Percentiles rank a stretch among this genome's conserved stretches.
Conservation (phyloP, 1,140 invertebrate species). For the Ptiloglossa arizonensis region DNA sequence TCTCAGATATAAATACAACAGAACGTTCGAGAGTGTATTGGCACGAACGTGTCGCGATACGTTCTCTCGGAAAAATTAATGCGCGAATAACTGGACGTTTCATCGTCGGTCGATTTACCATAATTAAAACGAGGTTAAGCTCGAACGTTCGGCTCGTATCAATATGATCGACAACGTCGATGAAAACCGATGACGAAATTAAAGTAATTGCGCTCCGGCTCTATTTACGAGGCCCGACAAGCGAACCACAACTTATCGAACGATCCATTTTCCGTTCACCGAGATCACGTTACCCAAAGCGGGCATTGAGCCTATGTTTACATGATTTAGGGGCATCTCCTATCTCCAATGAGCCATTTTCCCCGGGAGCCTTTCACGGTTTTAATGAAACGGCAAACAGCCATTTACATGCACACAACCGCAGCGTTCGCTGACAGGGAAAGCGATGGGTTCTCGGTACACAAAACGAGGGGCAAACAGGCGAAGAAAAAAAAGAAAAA, state of each 20-base stretch:
- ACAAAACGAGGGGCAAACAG: background rate
- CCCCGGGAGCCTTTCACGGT: background rate
- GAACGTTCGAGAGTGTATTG: background rate
- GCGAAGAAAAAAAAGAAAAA: too few relatives aligned
- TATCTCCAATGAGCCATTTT: constrained; percentile 15
- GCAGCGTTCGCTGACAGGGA: background rate
- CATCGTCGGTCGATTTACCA: background rate
- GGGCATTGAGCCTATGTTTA: background rate
- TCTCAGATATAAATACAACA: too few relatives aligned
- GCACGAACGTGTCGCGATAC: background rate
- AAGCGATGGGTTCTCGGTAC: background rate
- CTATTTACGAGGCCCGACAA: background rate
- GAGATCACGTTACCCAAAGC: background rate
- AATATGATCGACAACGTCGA: background rate
- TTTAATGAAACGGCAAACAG: constrained; percentile 21
- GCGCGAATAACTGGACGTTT: background rate
- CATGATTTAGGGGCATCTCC: constrained; percentile 1
- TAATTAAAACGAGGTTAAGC: background rate
- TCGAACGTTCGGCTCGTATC: background rate
- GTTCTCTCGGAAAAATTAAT: background rate
- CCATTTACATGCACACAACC: background rate
- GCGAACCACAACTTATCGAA: constrained; percentile 1
- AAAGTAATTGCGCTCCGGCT: constrained; percentile 12
- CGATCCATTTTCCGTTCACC: constrained; percentile 1
- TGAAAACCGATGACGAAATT: background rate